Percentiles rank a stretch among this genome's conserved stretches.
phyloP scores from a whole-genome alignment of 2,888 invertebrate species.

The Apoda limacodes region DNA sequence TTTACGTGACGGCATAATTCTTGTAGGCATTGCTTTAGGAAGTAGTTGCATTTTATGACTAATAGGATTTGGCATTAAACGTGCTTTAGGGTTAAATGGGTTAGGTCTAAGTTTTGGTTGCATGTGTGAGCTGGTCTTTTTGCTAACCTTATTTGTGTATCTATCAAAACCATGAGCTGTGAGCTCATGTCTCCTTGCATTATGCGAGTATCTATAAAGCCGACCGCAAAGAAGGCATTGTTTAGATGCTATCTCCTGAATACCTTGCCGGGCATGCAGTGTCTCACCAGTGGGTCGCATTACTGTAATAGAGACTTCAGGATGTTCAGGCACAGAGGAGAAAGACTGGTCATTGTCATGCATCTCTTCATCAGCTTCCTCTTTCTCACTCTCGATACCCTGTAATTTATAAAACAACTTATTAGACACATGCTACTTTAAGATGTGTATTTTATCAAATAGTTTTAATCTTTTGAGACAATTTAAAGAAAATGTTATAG shows the following conservation, averaged over 20 bases:
- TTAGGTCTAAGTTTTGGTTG: conserved; percentile 60
- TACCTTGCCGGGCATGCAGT: conserved; percentile 53
- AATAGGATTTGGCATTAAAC: conserved; percentile 61
- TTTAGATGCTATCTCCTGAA: conserved; percentile 62
- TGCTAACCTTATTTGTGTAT: conserved; percentile 58
- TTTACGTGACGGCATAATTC: conserved; percentile 39
- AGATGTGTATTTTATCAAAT: too few species aligned
- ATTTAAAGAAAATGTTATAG: too few species aligned
- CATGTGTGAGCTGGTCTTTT: conserved; percentile 38
- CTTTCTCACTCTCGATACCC: conserved; percentile 58
- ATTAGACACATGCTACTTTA: too few species aligned
- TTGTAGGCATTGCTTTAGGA: conserved; percentile 37
- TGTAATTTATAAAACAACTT: too few species aligned
- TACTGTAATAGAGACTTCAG: conserved; percentile 60
- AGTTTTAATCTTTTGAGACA: too few species aligned
- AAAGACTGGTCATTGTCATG: conserved; percentile 28
- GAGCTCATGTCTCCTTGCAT: conserved; percentile 61
- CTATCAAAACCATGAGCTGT: conserved; percentile 60
- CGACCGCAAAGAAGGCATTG: conserved; percentile 62
- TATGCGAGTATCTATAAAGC: conserved; percentile 62
- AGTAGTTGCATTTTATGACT: conserved; percentile 56
- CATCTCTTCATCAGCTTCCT: conserved; percentile 44
- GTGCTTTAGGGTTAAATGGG: conserved; percentile 61
- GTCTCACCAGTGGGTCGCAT: conserved; percentile 60
- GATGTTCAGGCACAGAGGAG: conserved; percentile 43